Evolutionary conservation across 2,797 vertebrate species (phyloP).

Genomic region (Pseudochaenichthys georgianus): DNA sequence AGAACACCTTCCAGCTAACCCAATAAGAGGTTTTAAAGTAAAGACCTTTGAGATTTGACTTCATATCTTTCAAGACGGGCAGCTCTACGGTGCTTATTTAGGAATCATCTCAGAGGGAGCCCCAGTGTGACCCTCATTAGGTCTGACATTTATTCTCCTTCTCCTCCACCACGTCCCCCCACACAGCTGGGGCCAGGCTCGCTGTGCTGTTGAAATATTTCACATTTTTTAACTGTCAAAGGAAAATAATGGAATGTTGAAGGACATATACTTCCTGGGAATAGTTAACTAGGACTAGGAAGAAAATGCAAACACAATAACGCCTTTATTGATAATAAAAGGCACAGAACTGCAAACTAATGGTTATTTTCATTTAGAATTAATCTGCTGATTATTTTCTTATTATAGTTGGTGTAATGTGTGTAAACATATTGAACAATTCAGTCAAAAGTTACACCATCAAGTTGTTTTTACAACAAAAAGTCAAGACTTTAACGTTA

Average conservation of each 20-base stretch:
- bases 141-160: slow-evolving; percentile 2
- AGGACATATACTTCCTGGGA: neutral
- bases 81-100: neutral
- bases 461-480: too few relatives aligned
- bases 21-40: neutral
- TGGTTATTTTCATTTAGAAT: too few relatives aligned
- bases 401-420: too few relatives aligned
- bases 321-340: too few relatives aligned
- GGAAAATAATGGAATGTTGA: neutral
- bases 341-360: too few relatives aligned
- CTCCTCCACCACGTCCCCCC: slow-evolving; percentile 14
- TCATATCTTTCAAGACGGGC: neutral
- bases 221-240: neutral
- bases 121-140: slow-evolving; percentile 7
- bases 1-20: neutral
- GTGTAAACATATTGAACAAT: too few relatives aligned
- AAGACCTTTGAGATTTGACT: too few relatives aligned
- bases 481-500: too few relatives aligned
- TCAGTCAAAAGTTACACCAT: too few relatives aligned
- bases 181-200: neutral
- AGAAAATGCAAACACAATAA: too few relatives aligned
- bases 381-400: too few relatives aligned
- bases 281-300: neutral
- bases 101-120: neutral
- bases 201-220: slow-evolving; percentile 1